Conservation (phyloP, 2,797 vertebrate genomes). For the Pseudomugil gertrudae region DNA sequence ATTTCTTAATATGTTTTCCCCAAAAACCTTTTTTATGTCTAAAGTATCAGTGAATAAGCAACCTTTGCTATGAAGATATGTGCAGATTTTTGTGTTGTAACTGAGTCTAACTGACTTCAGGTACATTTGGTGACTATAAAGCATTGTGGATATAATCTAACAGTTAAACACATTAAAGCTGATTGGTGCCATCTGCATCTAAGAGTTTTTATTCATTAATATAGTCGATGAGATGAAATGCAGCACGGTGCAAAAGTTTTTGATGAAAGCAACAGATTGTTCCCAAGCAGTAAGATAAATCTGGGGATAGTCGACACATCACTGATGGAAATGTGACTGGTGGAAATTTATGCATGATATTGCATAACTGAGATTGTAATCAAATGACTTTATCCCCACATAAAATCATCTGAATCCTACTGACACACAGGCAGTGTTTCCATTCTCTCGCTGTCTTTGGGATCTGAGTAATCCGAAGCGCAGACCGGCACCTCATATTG, state of each 20-base stretch:
- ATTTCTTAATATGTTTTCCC: too few species aligned
- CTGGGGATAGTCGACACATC: neutral
- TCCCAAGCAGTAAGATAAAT: neutral
- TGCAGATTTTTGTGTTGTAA: neutral
- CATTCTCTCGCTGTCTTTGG: slow-evolving; percentile 23
- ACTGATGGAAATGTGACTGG: neutral
- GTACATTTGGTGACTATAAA: slow-evolving; percentile 17
- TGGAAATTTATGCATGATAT: neutral
- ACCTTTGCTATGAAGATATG: neutral
- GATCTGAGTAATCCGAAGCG: slow-evolving; percentile 44
- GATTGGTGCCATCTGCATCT: neutral
- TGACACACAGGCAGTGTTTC: slow-evolving; percentile 11
- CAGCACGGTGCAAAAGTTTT: neutral
- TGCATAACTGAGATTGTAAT: slow-evolving; percentile 1
- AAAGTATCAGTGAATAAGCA: neutral
- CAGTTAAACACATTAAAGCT: too few species aligned
- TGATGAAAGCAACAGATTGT: neutral
- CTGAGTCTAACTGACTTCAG: slow-evolving; percentile 22
- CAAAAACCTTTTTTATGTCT: neutral
- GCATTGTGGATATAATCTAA: slow-evolving; percentile 5
- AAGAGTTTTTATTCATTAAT: slow-evolving; percentile 34
- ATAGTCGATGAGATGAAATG: slow-evolving; percentile 2
- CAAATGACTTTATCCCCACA: slow-evolving; percentile 10
- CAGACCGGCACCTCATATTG: slow-evolving; percentile 58
- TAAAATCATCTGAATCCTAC: neutral